Percentiles rank a stretch among this genome's conserved stretches.
These are phyloP conservation scores for Drosophila niveifrons DNA, from an alignment of 2,888 invertebrate genomes.

Conservation along the genomic window DNA sequence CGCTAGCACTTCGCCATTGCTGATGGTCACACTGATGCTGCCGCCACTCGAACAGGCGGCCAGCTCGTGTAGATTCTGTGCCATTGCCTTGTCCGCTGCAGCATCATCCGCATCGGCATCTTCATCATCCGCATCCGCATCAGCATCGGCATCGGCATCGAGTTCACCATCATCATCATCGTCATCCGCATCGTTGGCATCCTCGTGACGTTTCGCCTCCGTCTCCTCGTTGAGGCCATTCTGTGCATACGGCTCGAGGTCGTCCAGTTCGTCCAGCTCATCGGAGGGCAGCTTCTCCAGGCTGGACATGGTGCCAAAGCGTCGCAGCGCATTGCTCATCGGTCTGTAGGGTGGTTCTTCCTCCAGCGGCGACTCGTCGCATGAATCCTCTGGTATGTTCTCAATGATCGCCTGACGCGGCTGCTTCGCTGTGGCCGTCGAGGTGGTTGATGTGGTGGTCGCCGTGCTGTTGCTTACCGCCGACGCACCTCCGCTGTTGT, in stretches of 20 bases:
- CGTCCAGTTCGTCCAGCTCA: slow-evolving; percentile 86
- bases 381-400: slow-evolving; percentile 87
- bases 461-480: background rate
- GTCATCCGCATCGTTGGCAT: slow-evolving; percentile 74
- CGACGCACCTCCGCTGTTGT: slow-evolving; percentile 69
- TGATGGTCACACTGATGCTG: slow-evolving; percentile 21
- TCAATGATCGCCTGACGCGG: slow-evolving; percentile 82
- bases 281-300: slow-evolving; percentile 89
- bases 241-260: slow-evolving; percentile 76
- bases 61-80: slow-evolving; percentile 55
- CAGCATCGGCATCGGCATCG: slow-evolving; percentile 60
- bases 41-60: slow-evolving; percentile 43
- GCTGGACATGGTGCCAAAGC: slow-evolving; percentile 91
- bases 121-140: slow-evolving; percentile 83
- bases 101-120: slow-evolving; percentile 82
- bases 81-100: slow-evolving; percentile 56
- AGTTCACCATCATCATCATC: slow-evolving; percentile 82
- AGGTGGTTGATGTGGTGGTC: slow-evolving; percentile 82
- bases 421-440: slow-evolving; percentile 71
- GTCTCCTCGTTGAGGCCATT: slow-evolving; percentile 70
- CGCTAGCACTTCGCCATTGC: slow-evolving; percentile 68
- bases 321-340: slow-evolving; percentile 86
- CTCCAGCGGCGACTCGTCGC: slow-evolving; percentile 89
- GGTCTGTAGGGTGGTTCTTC: slow-evolving; percentile 92
- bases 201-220: slow-evolving; percentile 81